Conservation (phyloP, 2,113 vertebrate species). For the Setophaga coronata region DNA sequence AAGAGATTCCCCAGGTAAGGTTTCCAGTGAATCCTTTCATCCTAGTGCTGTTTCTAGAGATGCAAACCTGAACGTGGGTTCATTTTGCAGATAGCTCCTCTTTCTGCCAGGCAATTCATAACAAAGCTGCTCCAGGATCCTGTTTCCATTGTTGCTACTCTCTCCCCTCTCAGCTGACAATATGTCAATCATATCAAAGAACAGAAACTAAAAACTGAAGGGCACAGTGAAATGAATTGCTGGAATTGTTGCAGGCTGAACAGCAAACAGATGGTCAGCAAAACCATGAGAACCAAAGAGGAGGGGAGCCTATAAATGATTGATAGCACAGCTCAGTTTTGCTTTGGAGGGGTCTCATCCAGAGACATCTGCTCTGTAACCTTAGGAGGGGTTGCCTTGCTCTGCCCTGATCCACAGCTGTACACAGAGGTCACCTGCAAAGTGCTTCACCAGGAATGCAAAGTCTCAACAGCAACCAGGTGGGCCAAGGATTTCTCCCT, state of each 20-base stretch:
- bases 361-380: not conserved
- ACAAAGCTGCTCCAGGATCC: not conserved
- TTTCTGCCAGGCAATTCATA: not conserved
- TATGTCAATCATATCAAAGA: not conserved
- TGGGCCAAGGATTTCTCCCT: not conserved
- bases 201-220: conserved; percentile 4
- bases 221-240: not conserved
- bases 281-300: not conserved
- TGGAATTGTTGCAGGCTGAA: not conserved
- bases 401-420: not conserved
- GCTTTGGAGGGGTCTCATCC: not conserved
- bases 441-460: not conserved
- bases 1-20: not conserved
- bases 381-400: not conserved
- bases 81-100: not conserved
- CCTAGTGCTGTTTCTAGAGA: not conserved
- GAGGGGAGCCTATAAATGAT: not conserved
- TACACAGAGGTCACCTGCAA: not conserved
- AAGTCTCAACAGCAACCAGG: not conserved
- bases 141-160: not conserved
- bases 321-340: not conserved
- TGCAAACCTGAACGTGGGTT: not conserved
- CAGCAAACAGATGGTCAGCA: conserved; percentile 23
- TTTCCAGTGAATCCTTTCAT: not conserved
- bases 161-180: not conserved